Conservation (phyloP, 2,797 vertebrate genomes). For the Phaenicophaeus curvirostris region DNA sequence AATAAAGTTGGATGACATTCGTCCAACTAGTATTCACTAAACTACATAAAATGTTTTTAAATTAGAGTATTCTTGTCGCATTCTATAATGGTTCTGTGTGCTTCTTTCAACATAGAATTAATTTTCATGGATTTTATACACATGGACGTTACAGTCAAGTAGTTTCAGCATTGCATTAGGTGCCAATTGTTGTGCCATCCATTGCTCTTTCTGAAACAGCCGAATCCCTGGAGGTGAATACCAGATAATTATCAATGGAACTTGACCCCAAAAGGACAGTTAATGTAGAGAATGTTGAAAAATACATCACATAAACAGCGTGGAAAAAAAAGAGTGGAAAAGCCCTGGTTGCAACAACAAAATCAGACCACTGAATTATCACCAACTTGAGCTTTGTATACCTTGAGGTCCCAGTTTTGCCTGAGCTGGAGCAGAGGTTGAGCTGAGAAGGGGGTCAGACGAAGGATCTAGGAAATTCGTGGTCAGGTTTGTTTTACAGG, state of each 20-base stretch:
- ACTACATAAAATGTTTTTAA: background rate
- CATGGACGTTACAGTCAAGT: background rate
- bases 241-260: background rate
- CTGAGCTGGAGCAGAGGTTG: constrained; percentile 77
- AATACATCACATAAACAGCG: background rate
- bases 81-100: background rate
- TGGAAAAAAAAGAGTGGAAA: background rate
- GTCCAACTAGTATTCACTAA: background rate
- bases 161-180: background rate
- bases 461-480: constrained; percentile 83
- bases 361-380: background rate
- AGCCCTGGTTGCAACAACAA: background rate
- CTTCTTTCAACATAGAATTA: background rate
- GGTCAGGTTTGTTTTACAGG: constrained; percentile 80
- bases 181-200: background rate
- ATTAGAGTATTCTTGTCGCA: background rate
- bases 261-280: background rate
- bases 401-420: constrained; percentile 85
- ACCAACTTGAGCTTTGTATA: constrained; percentile 71
- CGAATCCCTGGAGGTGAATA: background rate
- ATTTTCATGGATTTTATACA: background rate
- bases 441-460: constrained; percentile 85
- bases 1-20: background rate
- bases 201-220: background rate
- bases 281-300: background rate